A percentile compares a stretch with the other conserved stretches of the same genome.
Evolutionary conservation across 2,797 vertebrate genomes (phyloP).

Genomic region (Alca torda): DNA sequence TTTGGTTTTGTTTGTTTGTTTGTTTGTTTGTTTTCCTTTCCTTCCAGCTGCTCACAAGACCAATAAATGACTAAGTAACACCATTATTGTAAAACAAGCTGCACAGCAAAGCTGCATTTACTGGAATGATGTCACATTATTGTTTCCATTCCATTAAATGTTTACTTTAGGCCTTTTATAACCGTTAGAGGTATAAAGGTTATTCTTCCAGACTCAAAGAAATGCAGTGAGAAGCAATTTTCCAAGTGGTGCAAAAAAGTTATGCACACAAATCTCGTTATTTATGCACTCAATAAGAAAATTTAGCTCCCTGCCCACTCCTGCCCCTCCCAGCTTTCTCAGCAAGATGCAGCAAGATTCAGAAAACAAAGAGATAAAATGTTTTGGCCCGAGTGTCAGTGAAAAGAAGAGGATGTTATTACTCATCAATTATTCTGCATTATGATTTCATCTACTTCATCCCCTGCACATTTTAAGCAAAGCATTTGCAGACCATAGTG

Average conservation of each 20-base stretch:
- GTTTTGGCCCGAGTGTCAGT: neutral
- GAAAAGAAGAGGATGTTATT: neutral
- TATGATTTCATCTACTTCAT: neutral
- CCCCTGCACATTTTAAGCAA: neutral
- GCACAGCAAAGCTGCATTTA: constrained; percentile 68
- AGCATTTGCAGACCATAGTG: neutral
- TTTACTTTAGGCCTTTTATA: constrained; percentile 68
- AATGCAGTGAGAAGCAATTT: constrained; percentile 60
- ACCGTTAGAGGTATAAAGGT: constrained; percentile 34
- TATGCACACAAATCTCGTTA: neutral
- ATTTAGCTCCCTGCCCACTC: neutral
- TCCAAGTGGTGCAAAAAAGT: neutral
- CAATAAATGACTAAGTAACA: constrained; percentile 73
- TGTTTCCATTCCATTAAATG: constrained; percentile 62
- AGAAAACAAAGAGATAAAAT: neutral
- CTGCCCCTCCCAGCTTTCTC: neutral
- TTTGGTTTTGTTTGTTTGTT: neutral
- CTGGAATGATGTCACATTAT: constrained; percentile 68
- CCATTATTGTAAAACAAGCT: constrained; percentile 68
- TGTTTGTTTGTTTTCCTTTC: neutral
- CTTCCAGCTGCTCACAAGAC: constrained; percentile 27
- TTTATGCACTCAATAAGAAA: constrained; percentile 2
- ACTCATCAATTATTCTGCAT: neutral
- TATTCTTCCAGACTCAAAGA: constrained; percentile 58
- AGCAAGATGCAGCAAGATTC: neutral